phyloP scores from a whole-genome alignment of 2,888 invertebrate genomes.

The Apamea monoglypha region DNA sequence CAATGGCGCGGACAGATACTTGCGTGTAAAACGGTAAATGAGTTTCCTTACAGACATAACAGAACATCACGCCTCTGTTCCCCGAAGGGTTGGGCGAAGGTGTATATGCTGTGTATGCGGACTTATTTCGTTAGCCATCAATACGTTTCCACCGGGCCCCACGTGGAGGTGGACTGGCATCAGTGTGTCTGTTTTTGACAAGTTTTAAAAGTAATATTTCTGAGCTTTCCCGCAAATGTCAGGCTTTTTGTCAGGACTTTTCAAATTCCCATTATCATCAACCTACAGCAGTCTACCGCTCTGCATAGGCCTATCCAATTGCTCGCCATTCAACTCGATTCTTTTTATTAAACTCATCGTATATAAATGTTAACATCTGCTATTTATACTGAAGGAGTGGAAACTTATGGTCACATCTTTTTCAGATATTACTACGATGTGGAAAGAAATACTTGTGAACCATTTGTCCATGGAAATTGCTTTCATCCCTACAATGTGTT shows the following conservation, averaged over 20 bases:
- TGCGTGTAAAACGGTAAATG: not conserved
- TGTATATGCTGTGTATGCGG: not conserved
- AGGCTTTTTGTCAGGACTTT: too few species aligned
- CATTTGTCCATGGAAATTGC: conserved; percentile 44
- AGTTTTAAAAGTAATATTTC: not conserved
- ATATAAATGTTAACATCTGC: not conserved
- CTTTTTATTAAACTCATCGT: not conserved
- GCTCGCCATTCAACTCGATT: too few species aligned
- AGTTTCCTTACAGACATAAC: not conserved
- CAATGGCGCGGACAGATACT: not conserved
- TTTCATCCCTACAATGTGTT: conserved; percentile 43
- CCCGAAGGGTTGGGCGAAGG: not conserved
- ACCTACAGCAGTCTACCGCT: too few species aligned
- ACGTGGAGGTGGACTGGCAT: not conserved
- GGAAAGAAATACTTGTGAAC: conserved; percentile 38
- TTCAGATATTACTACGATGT: conserved; percentile 59
- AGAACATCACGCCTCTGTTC: not conserved
- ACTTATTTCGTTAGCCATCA: not conserved
- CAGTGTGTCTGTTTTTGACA: not conserved
- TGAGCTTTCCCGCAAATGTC: too few species aligned
- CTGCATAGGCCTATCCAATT: too few species aligned
- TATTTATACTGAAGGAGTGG: not conserved
- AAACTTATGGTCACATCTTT: conserved; percentile 3
- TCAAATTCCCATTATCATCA: too few species aligned
- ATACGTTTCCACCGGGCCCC: not conserved